A percentile compares a stretch with the other conserved stretches of the same genome.
These are phyloP conservation scores for Teleogryllus occipitalis DNA, from an alignment of 1,140 invertebrate genomes.

Conservation along the genomic window DNA sequence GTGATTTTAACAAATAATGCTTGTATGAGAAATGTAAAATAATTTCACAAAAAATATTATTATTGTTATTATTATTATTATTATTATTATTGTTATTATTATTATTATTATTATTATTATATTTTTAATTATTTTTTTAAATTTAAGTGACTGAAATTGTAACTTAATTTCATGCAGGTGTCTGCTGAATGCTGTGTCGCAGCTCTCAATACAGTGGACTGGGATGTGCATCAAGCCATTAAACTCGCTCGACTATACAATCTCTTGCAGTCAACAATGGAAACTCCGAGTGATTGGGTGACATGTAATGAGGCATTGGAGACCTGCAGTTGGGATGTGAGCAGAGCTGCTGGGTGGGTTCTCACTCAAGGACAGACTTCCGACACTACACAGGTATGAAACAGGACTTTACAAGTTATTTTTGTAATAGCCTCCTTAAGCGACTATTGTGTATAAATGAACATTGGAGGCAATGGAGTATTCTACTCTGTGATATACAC, in stretches of 20 bases:
- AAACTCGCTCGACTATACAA: constrained; percentile 71
- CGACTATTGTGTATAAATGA: too few relatives aligned
- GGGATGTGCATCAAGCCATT: constrained; percentile 84
- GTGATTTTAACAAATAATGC: constrained; percentile 22
- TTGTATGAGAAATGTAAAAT: background rate
- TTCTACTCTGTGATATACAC: too few relatives aligned
- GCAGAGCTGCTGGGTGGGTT: constrained; percentile 23
- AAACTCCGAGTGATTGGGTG: constrained; percentile 30
- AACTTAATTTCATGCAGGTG: constrained; percentile 42
- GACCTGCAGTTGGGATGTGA: constrained; percentile 22
- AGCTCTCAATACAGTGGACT: constrained; percentile 72
- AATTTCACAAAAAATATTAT: background rate
- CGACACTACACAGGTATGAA: constrained; percentile 23
- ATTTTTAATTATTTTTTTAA: background rate
- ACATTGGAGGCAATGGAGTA: too few relatives aligned
- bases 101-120: background rate
- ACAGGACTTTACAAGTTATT: background rate
- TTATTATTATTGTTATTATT: background rate
- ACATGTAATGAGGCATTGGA: constrained; percentile 20
- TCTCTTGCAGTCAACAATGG: constrained; percentile 39
- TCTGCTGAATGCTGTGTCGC: constrained; percentile 68
- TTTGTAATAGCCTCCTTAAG: background rate
- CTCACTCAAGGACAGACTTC: constrained; percentile 19
- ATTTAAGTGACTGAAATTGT: background rate
- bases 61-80: background rate